Evolutionary conservation across 2,888 invertebrate species (phyloP), one percentile per base, ranked within the genome.

Genomic region (Dicyrtomina minuta): DNA sequence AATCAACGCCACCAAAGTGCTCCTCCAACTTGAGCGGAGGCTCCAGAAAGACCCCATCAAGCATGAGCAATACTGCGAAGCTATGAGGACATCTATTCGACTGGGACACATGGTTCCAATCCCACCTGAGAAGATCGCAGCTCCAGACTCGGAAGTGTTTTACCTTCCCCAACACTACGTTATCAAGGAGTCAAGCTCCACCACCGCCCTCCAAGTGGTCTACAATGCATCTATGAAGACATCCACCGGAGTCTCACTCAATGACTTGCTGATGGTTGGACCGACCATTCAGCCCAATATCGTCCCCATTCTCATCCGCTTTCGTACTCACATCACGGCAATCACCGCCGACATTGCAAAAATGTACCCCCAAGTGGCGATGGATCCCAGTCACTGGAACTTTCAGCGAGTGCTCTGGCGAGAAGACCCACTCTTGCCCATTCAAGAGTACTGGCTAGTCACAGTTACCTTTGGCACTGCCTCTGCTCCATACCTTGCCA

Each of bases 341-440:
- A 44, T 80, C 10, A 74, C 73, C 12, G 78, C 77, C 1, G 80
- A 80, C 61, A 72, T 81, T 24, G 64, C 70, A 15, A 78, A 80
- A 67, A 80, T 80, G 77, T 81, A 79, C 60, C 74, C 79, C 0
- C 79, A 79, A 67, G 73, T 81, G 17, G 17, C 59, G 26, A 65
- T 80, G 0, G 12, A 75, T 13, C 61, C 71, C 1, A 71, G 74
- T 1, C 78, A 81, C 56, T 68, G 77, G n/a, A 27, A 77, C 17
- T 76, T 79, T 13, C 81, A 81, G 61, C 64, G 79, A 13, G 81
- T 83, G 4, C 60, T 82, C 3, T 82, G 81, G 82, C 65, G 80
- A 41, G 61, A 73, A 5, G 22, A 73, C 43, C 70, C 73, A 17
- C 39, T 59, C 4, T 66, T 78, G n/a, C 69, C 72, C 12, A 55